Conservation (phyloP, 1,140 invertebrate species). For the Drosophila trapezifrons region DNA sequence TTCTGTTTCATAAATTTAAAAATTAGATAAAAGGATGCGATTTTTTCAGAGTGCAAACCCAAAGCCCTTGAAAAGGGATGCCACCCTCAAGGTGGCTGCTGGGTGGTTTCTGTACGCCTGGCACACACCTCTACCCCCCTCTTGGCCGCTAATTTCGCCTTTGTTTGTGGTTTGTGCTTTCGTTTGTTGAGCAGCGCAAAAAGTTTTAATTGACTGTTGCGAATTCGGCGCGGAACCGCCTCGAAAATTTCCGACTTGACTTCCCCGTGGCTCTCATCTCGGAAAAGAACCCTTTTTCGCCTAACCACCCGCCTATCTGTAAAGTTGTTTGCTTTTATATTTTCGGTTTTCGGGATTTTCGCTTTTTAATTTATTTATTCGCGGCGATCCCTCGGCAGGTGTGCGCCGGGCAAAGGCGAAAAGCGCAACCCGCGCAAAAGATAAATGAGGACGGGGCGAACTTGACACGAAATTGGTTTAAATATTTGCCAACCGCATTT, state of each 20-base stretch:
- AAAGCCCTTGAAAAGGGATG: neutral
- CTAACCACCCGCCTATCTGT: constrained; percentile 1
- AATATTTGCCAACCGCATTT: constrained; percentile 41
- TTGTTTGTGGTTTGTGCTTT: constrained; percentile 76
- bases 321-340: constrained; percentile 47
- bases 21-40: neutral
- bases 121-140: constrained; percentile 9
- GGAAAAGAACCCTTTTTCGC: constrained; percentile 26
- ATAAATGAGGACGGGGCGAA: constrained; percentile 36
- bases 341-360: constrained; percentile 43
- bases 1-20: neutral
- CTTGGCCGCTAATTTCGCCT: constrained; percentile 66
- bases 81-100: neutral
- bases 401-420: constrained; percentile 9
- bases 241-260: constrained; percentile 31
- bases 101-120: constrained; percentile 1
- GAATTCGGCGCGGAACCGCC: constrained; percentile 39
- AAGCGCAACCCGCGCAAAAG: constrained; percentile 27
- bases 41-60: constrained; percentile 14
- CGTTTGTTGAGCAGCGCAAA: constrained; percentile 56
- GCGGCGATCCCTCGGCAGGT: constrained; percentile 31
- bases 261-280: constrained; percentile 5
- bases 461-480: constrained; percentile 45
- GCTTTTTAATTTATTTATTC: constrained; percentile 63
- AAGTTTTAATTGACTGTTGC: constrained; percentile 81